Conservation (phyloP, 2,888 invertebrate genomes). For the Ectemnius lituratus region DNA sequence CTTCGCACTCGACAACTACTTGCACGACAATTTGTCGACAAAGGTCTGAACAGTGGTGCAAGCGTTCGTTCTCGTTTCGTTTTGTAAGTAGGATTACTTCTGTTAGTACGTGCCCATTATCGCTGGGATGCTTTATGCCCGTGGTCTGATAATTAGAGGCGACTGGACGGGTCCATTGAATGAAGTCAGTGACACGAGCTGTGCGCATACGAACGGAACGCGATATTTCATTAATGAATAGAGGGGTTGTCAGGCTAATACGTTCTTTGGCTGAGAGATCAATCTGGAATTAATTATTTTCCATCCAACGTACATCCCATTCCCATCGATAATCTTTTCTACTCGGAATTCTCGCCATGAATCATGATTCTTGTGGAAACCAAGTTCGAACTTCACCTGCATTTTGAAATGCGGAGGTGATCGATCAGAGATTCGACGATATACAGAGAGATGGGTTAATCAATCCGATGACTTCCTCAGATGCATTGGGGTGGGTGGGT, state of each 20-base stretch:
- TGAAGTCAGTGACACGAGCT: slow-evolving; percentile 8
- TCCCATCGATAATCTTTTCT: neutral
- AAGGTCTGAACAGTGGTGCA: neutral
- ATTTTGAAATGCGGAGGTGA: neutral
- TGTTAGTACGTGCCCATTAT: slow-evolving; percentile 21
- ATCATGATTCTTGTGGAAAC: slow-evolving; percentile 5
- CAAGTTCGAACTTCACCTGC: neutral
- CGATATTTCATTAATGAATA: slow-evolving; percentile 12
- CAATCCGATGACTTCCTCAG: neutral
- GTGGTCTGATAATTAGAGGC: slow-evolving; percentile 31
- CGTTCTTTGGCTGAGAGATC: slow-evolving; percentile 20
- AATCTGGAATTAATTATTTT: slow-evolving; percentile 19
- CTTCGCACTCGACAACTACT: no score
- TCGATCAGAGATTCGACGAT: neutral
- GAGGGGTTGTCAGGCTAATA: neutral
- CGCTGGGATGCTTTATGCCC: slow-evolving; percentile 11
- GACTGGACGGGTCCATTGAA: slow-evolving; percentile 24
- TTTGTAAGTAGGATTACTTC: slow-evolving; percentile 5
- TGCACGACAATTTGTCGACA: neutral
- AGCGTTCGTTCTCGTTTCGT: neutral
- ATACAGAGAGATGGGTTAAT: neutral
- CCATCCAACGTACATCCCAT: neutral
- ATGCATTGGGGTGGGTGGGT: neutral
- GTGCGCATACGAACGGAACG: slow-evolving; percentile 25
- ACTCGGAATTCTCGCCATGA: neutral